These are phyloP conservation scores for Python bivittatus DNA, from an alignment of 2,113 vertebrate species.

Conservation along the genomic window DNA sequence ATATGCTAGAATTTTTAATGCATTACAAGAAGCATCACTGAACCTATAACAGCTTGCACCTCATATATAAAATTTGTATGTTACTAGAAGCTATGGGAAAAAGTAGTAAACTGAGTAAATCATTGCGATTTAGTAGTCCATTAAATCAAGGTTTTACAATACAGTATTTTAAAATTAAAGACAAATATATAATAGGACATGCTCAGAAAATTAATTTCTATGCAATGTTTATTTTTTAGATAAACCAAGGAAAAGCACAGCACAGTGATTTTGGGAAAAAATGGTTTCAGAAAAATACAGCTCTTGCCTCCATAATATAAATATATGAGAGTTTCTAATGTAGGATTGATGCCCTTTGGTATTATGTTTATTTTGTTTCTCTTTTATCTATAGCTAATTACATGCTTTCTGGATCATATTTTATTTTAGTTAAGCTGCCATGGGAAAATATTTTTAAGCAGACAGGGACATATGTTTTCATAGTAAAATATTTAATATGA, in stretches of 20 bases:
- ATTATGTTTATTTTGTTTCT: background rate
- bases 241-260: background rate
- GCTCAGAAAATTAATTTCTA: background rate
- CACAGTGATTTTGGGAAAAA: background rate
- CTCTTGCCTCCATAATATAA: background rate
- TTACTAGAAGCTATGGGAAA: background rate
- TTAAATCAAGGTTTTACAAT: background rate
- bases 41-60: background rate
- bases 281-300: background rate
- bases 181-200: background rate
- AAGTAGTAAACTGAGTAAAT: background rate
- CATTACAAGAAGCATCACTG: background rate
- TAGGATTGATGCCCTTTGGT: background rate
- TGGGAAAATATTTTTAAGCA: background rate
- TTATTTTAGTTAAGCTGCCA: background rate
- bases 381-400: background rate
- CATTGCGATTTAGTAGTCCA: background rate
- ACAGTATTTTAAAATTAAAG: background rate
- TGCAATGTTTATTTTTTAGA: background rate
- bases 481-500: background rate
- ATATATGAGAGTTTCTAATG: background rate
- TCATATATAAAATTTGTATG: background rate
- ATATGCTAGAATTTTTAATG: background rate
- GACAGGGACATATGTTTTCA: background rate
- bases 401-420: background rate